These are phyloP conservation scores for Philopedon plagiatum DNA, from an alignment of 2,888 invertebrate species.

Conservation along the genomic window DNA sequence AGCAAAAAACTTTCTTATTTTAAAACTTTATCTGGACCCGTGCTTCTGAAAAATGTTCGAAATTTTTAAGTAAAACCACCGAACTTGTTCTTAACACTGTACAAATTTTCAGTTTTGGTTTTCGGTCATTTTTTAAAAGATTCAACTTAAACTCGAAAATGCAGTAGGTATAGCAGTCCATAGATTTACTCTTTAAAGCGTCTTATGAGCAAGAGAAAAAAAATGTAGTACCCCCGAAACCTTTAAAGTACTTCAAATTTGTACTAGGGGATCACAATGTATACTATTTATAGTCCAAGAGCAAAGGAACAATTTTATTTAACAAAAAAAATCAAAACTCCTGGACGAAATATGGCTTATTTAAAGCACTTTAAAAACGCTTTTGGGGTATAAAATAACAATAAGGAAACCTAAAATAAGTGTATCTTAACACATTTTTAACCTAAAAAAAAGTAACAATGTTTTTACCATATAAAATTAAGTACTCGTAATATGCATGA, in stretches of 20 bases:
- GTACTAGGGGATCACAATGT: not conserved
- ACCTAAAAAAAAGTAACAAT: no score
- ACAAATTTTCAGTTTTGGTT: conserved; percentile 15
- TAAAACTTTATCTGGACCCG: not conserved
- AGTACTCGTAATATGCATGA: no score
- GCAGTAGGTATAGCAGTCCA: conserved; percentile 11
- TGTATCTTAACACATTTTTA: no score
- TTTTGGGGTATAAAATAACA: not conserved
- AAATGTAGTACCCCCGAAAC: not conserved
- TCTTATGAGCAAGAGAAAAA: conserved; percentile 13
- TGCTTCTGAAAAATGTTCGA: not conserved
- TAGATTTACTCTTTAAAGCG: conserved; percentile 25
- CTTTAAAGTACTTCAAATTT: not conserved
- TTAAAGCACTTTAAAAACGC: not conserved
- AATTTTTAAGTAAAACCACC: conserved; percentile 3
- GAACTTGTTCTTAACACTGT: conserved; percentile 12
- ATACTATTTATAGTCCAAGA: not conserved
- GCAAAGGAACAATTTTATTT: not conserved
- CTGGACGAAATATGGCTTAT: not conserved
- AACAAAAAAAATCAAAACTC: not conserved
- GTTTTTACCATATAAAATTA: no score
- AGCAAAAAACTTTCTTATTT: no score
- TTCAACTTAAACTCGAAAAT: conserved; percentile 7
- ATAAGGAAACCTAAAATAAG: not conserved
- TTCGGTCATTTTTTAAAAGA: not conserved